Evolutionary conservation across 1,140 invertebrate species (phyloP).

Genomic region (Aethina tumida): DNA sequence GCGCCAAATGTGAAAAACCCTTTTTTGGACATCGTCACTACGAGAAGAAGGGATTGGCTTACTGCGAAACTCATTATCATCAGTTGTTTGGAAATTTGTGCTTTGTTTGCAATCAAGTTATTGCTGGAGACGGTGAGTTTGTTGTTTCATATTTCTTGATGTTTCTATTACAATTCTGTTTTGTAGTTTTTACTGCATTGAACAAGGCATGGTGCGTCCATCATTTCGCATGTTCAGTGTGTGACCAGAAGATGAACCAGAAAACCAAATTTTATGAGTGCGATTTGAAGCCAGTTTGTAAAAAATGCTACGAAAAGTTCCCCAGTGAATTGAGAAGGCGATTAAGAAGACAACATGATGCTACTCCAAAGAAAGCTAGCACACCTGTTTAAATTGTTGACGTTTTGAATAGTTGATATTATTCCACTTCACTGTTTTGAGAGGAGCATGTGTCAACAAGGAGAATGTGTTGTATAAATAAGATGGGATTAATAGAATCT

Average conservation of each 20-base stretch:
- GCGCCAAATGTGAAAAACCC: conserved; percentile 98
- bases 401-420: too few relatives aligned
- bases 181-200: conserved; percentile 91
- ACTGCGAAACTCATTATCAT: conserved; percentile 99
- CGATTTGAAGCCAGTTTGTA: conserved; percentile 96
- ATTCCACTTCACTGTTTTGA: too few relatives aligned
- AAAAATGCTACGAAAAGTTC: conserved; percentile 96
- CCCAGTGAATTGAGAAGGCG: conserved; percentile 88
- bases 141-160: conserved; percentile 8
- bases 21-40: conserved; percentile 98
- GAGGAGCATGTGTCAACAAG: too few relatives aligned
- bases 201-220: conserved; percentile 99
- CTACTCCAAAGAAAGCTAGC: conserved; percentile 44
- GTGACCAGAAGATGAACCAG: conserved; percentile 95
- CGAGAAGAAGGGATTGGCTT: conserved; percentile 96
- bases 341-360: conserved; percentile 66
- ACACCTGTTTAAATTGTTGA: conserved; percentile 18
- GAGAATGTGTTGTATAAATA: too few relatives aligned
- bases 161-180: conserved; percentile 19
- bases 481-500: too few relatives aligned
- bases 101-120: conserved; percentile 97
- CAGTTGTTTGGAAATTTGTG: conserved; percentile 98
- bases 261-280: conserved; percentile 99
- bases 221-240: conserved; percentile 97
- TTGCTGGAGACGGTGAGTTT: conserved; percentile 85